These are phyloP conservation scores for Megaceryle alcyon DNA, from an alignment of 2,797 vertebrate genomes.

Conservation along the genomic window DNA sequence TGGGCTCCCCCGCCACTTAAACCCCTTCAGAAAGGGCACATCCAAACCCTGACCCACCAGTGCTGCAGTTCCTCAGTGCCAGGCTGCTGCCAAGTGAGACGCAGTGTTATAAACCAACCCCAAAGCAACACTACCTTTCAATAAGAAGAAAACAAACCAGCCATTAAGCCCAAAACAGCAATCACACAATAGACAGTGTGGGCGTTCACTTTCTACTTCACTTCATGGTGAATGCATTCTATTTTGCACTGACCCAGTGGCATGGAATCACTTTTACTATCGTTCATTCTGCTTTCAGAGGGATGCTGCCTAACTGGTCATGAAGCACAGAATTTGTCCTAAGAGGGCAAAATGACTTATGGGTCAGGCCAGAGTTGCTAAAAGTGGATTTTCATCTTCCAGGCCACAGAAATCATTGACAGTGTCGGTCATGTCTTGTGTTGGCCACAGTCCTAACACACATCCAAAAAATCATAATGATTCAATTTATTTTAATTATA, in stretches of 20 bases:
- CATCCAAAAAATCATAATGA: neutral
- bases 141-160: neutral
- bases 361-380: neutral
- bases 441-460: neutral
- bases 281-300: neutral
- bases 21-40: neutral
- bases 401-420: neutral
- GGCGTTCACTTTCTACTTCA: neutral
- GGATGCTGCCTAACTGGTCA: neutral
- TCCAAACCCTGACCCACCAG: neutral
- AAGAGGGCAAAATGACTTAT: neutral
- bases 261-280: neutral
- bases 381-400: neutral
- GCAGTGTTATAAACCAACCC: neutral
- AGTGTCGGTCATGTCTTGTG: neutral
- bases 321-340: neutral
- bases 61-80: neutral
- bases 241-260: neutral
- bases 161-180: neutral
- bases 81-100: neutral
- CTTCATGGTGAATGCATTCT: accelerated
- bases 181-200: accelerated
- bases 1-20: neutral
- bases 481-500: constrained; percentile 4
- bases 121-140: neutral